These are phyloP conservation scores for Dorcus hopei DNA, from an alignment of 2,888 invertebrate genomes.

Conservation along the genomic window DNA sequence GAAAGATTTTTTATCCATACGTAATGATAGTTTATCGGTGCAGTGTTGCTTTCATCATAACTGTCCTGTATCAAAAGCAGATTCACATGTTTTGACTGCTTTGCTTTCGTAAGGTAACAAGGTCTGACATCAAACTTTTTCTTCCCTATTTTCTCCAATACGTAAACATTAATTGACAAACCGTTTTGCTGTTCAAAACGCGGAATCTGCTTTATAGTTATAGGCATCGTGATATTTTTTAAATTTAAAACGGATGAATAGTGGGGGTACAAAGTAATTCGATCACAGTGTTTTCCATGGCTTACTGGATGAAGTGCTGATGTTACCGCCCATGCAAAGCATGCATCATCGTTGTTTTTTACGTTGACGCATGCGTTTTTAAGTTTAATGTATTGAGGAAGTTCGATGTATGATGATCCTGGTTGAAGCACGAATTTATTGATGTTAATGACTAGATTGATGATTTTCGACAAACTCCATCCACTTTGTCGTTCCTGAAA, in stretches of 20 bases:
- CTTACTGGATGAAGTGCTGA: constrained; percentile 7
- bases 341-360: constrained; percentile 14
- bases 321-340: constrained; percentile 15
- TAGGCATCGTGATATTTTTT: constrained; percentile 28
- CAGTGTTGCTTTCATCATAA: not conserved
- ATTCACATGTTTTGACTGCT: constrained; percentile 2
- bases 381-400: constrained; percentile 7
- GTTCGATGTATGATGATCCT: constrained; percentile 27
- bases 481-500: constrained; percentile 30
- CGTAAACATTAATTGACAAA: constrained; percentile 15
- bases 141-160: constrained; percentile 4
- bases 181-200: constrained; percentile 15
- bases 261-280: constrained; percentile 26
- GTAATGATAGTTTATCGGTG: constrained; percentile 6
- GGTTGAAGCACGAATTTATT: constrained; percentile 27
- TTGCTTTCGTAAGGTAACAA: constrained; percentile 10
- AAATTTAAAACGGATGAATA: constrained; percentile 27
- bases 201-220: constrained; percentile 19
- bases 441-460: too few relatives aligned
- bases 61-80: constrained; percentile 1
- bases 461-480: constrained; percentile 25
- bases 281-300: constrained; percentile 8
- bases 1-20: constrained; percentile 13
- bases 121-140: constrained; percentile 6
- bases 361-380: constrained; percentile 17